These are phyloP conservation scores for Aspidiotus destructor DNA, from an alignment of 2,888 invertebrate species.

Conservation along the genomic window DNA sequence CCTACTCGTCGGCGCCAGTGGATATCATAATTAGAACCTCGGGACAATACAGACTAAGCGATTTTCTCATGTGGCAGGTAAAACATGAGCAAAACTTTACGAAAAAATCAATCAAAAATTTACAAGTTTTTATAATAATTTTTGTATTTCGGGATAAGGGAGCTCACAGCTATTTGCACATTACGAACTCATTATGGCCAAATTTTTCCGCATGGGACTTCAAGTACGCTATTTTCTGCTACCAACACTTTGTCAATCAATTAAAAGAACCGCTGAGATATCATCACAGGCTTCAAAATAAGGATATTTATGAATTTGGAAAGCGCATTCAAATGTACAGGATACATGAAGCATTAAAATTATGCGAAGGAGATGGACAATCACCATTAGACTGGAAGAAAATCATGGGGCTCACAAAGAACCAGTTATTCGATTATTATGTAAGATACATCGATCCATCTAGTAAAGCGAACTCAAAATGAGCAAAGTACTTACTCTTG, in stretches of 20 bases:
- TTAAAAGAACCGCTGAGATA: constrained; percentile 11
- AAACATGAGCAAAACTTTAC: constrained; percentile 22
- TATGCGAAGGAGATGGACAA: background rate
- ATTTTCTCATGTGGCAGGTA: constrained; percentile 95
- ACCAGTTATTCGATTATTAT: no score
- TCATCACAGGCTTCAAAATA: no score
- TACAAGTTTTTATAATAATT: constrained; percentile 37
- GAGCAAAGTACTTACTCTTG: background rate
- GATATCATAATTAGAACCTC: constrained; percentile 91
- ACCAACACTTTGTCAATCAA: constrained; percentile 53
- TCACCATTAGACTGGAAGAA: no score
- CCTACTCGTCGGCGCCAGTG: constrained; percentile 62
- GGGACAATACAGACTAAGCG: constrained; percentile 85
- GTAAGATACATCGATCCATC: no score
- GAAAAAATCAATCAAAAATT: constrained; percentile 12
- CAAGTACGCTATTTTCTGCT: constrained; percentile 72
- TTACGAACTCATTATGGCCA: constrained; percentile 88
- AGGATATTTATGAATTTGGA: no score
- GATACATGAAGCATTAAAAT: no score
- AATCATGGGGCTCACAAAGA: no score
- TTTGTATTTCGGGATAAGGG: constrained; percentile 46
- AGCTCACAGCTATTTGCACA: constrained; percentile 69
- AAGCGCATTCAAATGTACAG: no score
- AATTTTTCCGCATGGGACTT: constrained; percentile 91
- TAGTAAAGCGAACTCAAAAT: no score